These are phyloP conservation scores for Caradrina kadenii DNA, from an alignment of 2,888 invertebrate species.

Conservation along the genomic window DNA sequence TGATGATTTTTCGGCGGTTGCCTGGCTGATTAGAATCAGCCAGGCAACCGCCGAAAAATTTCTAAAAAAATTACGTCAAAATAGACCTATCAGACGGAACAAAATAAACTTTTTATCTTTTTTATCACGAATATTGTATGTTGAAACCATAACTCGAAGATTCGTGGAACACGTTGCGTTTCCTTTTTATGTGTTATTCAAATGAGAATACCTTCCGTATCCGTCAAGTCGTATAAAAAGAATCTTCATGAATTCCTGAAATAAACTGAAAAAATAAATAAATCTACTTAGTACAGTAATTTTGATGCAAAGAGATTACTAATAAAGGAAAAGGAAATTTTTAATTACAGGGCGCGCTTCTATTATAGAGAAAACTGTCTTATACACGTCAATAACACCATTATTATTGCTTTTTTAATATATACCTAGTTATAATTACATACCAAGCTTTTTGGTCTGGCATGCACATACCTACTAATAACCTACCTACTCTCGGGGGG, in stretches of 20 bases:
- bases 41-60: neutral
- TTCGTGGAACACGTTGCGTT: constrained; percentile 61
- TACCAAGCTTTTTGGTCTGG: neutral
- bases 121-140: constrained; percentile 35
- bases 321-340: too few relatives aligned
- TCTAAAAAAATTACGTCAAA: constrained; percentile 40
- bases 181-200: constrained; percentile 78
- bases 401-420: too few relatives aligned
- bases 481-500: constrained; percentile 36
- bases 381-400: too few relatives aligned
- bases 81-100: constrained; percentile 28
- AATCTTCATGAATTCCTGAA: constrained; percentile 38
- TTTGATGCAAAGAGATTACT: constrained; percentile 3
- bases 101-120: constrained; percentile 43
- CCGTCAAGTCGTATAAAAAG: constrained; percentile 73
- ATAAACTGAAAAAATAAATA: too few relatives aligned
- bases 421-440: too few relatives aligned
- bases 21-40: constrained; percentile 22
- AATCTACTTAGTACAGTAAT: constrained; percentile 5
- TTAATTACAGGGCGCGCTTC: too few relatives aligned
- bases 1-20: too few relatives aligned
- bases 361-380: too few relatives aligned
- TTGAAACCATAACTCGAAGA: constrained; percentile 48
- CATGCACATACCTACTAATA: constrained; percentile 7
- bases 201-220: constrained; percentile 74